Base-by-base conservation (phyloP, 2,888 invertebrate species). In the Malacosoma neustria region DNA sequence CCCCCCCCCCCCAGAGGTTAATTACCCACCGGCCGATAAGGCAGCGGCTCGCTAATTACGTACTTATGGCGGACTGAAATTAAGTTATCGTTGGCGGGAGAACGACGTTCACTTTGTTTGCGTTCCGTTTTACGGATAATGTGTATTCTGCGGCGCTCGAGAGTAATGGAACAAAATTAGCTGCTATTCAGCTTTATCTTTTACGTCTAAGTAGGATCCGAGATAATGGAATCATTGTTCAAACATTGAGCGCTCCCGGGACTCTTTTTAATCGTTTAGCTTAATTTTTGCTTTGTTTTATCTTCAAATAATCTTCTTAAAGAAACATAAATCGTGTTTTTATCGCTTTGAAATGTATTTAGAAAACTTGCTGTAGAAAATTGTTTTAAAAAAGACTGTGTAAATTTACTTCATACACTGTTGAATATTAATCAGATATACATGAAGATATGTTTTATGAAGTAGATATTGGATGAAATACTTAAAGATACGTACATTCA, bases 11-110 rank as follows among this genome's bases (percentile, higher is more conserved):
- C 46, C 65, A 72, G 72, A 84, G 85, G 85, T 85, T 85, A 85
- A 85, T 85, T 84, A 84, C 84, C 81, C 79, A 61, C 76, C 73
- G 72, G 81, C 80, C 79, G 84, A 85, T 85, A 84, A 85, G 85
- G 82, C 82, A 85, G 75, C 72, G 82, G 84, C 79, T 71, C 81
- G 84, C 85, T 85, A 85, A 85, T 84, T 84, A 85, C 81, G 79
- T 82, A 85, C 85, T 85, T 85, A 85, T 80, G 81, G 84, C 79
- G 74, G 81, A 74, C 82, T 73, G 82, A 82, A 84, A 85, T 84
- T 85, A 85, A 81, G 82, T 85, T 85, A 85, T 85, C 81, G 84
- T 73, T 72, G 76, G 74, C 74, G 70, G 74, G 73, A 69, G 74
- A 79, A 72, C 80, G 81, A 79, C 80, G 79, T 61, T 80, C 80